Conservation (phyloP, 2,113 vertebrate species). For the Oreotrochilus melanogaster region DNA sequence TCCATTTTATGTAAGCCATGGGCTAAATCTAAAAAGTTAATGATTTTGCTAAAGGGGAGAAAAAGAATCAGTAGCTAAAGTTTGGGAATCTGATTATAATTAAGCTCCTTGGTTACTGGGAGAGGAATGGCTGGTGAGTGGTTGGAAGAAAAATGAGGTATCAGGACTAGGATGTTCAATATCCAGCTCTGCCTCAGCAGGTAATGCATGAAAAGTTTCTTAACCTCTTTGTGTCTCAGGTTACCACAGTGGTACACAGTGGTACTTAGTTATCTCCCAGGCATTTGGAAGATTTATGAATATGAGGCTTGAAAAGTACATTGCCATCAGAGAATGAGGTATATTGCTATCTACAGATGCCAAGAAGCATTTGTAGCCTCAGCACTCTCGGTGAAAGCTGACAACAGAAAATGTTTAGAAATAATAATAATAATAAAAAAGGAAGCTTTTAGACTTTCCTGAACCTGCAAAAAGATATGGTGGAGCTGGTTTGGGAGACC, state of each 20-base stretch:
- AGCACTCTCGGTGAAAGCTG: neutral
- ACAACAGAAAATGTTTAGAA: neutral
- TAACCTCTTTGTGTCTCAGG: neutral
- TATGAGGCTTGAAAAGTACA: slow-evolving; percentile 13
- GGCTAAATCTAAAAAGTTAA: neutral
- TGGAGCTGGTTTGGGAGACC: neutral
- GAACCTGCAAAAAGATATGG: neutral
- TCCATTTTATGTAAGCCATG: neutral
- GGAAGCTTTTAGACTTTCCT: neutral
- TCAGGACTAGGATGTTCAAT: neutral
- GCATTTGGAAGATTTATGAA: slow-evolving; percentile 22
- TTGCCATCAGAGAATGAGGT: slow-evolving; percentile 6
- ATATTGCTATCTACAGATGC: slow-evolving; percentile 38
- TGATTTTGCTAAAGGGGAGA: neutral
- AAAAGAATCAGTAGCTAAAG: neutral
- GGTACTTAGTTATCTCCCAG: slow-evolving; percentile 2
- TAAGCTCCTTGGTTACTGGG: neutral
- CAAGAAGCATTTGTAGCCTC: slow-evolving; percentile 49
- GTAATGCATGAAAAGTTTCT: neutral
- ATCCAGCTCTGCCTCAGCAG: neutral
- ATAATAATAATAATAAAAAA: neutral
- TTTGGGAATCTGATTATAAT: neutral
- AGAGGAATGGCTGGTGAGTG: neutral
- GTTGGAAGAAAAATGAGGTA: neutral
- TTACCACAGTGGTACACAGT: neutral